Evolutionary conservation across 2,113 vertebrate genomes (phyloP), one percentile per base, ranked within the genome.

Genomic region (Thamnaconus septentrionalis): DNA sequence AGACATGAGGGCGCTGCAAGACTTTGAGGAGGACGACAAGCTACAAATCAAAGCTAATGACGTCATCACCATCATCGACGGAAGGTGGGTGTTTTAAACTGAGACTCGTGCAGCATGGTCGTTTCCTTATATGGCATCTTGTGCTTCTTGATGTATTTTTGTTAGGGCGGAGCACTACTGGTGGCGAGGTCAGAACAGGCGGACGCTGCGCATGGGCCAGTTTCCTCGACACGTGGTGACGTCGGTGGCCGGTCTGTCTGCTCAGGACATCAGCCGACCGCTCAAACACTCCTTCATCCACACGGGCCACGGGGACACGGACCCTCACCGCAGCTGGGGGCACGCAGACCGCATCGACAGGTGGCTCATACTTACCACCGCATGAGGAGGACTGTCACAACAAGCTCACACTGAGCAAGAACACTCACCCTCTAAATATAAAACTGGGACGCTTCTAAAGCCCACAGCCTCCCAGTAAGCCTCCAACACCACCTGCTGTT

Each of bases 241-340:
- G 12, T 94, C 97, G 0, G 96, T 98, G 66, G 95, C 96, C 0
- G 97, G 97, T 41, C 92, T 98, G 70, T 98, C 97, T 0, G 97
- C 96, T n/a, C 96, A 98, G 6, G 97, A 99, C 93, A 99, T 99
- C 93, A 99, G 97, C 92, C 92, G 93, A 31, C 97, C 97, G 0
- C 94, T 99, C 71, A 98, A 98, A 85, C 96, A 99, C 89, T 99
- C 97, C 84, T 99, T 99, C 89, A 99, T 99, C 86, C 97, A 99
- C 90, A 99, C 97, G 0, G 97, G 97, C 44, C 97, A 99, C 76
- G 97, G 97, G 39, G 97, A 98, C 93, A 97, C 94, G 0, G 94
- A 98, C 85, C 97, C 96, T 0, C 94, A 95, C 77, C 91, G 95
- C 78, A 96, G 95, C 93, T 99, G 97, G 97, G 97, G 97, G 41